These are phyloP conservation scores for Calosoma granatense DNA, from an alignment of 1,140 invertebrate species.

Conservation along the genomic window DNA sequence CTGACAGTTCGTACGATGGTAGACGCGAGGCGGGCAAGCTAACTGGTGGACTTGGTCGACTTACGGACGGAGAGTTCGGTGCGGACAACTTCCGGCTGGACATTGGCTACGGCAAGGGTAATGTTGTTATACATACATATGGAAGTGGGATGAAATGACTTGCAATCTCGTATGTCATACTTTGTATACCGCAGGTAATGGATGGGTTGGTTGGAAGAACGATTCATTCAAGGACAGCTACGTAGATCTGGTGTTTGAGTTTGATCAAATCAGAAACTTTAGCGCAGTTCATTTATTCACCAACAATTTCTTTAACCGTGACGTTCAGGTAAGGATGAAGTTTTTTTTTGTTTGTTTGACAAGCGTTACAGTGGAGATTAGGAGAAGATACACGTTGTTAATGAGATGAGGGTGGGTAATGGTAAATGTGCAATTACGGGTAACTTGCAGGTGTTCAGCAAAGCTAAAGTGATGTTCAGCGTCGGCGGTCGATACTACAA, in stretches of 20 bases:
- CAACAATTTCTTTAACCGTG: slow-evolving; percentile 58
- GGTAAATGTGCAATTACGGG: no score
- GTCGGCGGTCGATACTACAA: slow-evolving; percentile 50
- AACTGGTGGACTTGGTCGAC: slow-evolving; percentile 52
- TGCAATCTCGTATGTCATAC: slow-evolving; percentile 7
- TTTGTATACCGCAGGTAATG: slow-evolving; percentile 45
- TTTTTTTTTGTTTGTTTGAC: no score
- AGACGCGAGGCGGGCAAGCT: slow-evolving; percentile 37
- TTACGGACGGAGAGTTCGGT: slow-evolving; percentile 60
- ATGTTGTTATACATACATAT: slow-evolving; percentile 13
- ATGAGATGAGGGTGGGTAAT: no score
- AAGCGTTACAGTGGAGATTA: no score
- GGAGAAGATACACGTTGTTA: no score
- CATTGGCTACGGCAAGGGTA: slow-evolving; percentile 48
- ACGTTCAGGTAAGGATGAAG: slow-evolving; percentile 46
- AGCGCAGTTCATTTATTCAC: slow-evolving; percentile 53
- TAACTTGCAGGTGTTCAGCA: slow-evolving; percentile 51
- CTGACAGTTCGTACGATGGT: slow-evolving; percentile 67
- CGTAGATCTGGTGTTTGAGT: slow-evolving; percentile 54
- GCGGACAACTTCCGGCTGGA: slow-evolving; percentile 58
- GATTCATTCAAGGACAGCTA: slow-evolving; percentile 41
- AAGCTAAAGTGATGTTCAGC: slow-evolving; percentile 60
- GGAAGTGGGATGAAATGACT: slow-evolving; percentile 8
- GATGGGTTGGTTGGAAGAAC: slow-evolving; percentile 73
- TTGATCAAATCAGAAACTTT: slow-evolving; percentile 57